Conservation (phyloP, 2,888 invertebrate genomes). For the Plusia festucae region DNA sequence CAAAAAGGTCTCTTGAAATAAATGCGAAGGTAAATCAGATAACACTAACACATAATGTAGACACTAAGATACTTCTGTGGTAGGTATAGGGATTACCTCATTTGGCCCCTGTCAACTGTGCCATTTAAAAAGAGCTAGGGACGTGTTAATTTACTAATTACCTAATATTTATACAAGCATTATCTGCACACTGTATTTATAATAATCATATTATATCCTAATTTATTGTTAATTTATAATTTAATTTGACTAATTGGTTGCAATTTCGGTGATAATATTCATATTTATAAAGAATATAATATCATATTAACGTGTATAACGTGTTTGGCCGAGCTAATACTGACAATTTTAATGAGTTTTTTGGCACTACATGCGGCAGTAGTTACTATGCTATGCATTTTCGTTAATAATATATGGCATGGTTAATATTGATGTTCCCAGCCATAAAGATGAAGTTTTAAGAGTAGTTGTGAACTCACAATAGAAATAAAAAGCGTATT, state of each 20-base stretch:
- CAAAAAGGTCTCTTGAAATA: conserved; percentile 12
- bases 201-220: background rate
- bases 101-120: background rate
- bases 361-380: background rate
- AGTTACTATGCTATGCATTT: background rate
- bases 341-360: no score
- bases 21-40: conserved; percentile 11
- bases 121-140: background rate
- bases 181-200: background rate
- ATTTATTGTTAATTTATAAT: background rate
- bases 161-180: background rate
- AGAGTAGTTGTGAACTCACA: conserved; percentile 18
- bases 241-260: background rate
- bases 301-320: no score
- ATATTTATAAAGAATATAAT: no score
- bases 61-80: background rate
- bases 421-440: background rate
- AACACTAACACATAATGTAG: conserved; percentile 11
- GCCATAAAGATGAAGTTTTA: conserved; percentile 13
- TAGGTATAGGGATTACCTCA: background rate
- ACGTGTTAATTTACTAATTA: background rate
- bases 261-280: no score
- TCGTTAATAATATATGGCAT: background rate
- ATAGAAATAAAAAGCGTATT: conserved; percentile 50
- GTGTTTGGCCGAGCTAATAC: background rate